Percentiles rank a stretch among this genome's conserved stretches.
These are phyloP conservation scores for Aleiodes testaceus DNA, from an alignment of 2,888 invertebrate species.

Conservation along the genomic window DNA sequence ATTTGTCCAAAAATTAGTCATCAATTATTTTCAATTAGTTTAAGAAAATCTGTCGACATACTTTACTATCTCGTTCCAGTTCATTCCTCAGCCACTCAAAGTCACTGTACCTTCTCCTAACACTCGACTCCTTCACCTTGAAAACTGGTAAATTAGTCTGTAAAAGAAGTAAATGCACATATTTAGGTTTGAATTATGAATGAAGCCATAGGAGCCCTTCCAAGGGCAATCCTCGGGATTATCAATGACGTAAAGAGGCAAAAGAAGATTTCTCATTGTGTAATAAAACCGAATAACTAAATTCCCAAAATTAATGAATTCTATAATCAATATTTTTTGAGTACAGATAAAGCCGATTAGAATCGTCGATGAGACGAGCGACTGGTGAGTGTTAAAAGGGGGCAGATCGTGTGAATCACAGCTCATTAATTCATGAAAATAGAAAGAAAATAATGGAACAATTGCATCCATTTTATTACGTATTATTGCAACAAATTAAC, in stretches of 20 bases:
- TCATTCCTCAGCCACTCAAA: conserved; percentile 99
- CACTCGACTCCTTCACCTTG: conserved; percentile 98
- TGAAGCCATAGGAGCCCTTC: conserved; percentile 14
- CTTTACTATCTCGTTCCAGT: conserved; percentile 99
- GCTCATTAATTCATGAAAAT: background rate
- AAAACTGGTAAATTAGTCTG: conserved; percentile 99
- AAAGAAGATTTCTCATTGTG: too few relatives aligned
- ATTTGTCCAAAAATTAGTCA: too few relatives aligned
- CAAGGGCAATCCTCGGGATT: background rate
- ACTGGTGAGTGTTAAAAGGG: background rate
- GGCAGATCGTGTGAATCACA: conserved; percentile 13
- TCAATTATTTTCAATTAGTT: too few relatives aligned
- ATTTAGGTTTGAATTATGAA: background rate
- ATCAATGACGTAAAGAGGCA: background rate
- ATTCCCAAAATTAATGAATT: too few relatives aligned
- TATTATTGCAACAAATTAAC: background rate
- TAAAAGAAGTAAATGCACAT: conserved; percentile 69
- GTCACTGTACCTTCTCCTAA: conserved; percentile 97
- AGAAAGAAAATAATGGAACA: background rate
- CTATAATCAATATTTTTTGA: too few relatives aligned
- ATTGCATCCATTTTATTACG: background rate
- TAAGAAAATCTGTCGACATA: conserved; percentile 63
- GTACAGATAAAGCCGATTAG: too few relatives aligned
- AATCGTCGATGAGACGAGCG: too few relatives aligned
- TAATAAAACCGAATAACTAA: too few relatives aligned